Evolutionary conservation across 2,113 vertebrate species (phyloP).

Genomic region (Apeltes quadracus): DNA sequence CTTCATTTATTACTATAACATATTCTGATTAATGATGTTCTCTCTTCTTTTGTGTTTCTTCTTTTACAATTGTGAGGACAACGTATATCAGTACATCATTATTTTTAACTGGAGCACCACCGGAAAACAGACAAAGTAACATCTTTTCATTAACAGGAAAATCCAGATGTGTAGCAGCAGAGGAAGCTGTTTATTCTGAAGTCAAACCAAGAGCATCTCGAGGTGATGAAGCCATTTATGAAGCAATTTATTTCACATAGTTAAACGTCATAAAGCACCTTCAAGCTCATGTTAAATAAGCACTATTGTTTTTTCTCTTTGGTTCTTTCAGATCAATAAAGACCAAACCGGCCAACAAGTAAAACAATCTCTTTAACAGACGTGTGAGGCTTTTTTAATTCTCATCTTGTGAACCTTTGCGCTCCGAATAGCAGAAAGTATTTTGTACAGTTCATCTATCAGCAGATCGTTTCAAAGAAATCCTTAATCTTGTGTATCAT

Average conservation of each 20-base stretch:
- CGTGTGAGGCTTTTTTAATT: not conserved
- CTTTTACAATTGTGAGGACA: not conserved
- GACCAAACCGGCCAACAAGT: not conserved
- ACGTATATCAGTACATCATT: not conserved
- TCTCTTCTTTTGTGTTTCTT: not conserved
- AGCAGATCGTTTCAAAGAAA: not conserved
- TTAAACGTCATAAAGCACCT: not conserved
- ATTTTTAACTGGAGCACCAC: no score
- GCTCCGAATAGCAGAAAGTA: not conserved
- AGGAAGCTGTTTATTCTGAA: slow-evolving; percentile 22
- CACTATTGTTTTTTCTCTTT: not conserved
- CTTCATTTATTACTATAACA: not conserved
- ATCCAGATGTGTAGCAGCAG: not conserved
- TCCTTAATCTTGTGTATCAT: not conserved
- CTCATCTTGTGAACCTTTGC: not conserved
- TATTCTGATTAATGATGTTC: not conserved
- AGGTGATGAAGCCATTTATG: not conserved
- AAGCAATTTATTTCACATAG: not conserved
- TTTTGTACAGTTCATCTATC: not conserved
- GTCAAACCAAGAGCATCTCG: slow-evolving; percentile 3
- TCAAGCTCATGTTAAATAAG: not conserved
- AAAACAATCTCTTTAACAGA: not conserved
- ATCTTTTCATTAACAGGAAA: slow-evolving; percentile 15
- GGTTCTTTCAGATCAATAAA: not conserved
- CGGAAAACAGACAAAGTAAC: not conserved